These are phyloP conservation scores for Dendropsophus ebraccatus DNA, from an alignment of 2,113 vertebrate species.

Conservation along the genomic window DNA sequence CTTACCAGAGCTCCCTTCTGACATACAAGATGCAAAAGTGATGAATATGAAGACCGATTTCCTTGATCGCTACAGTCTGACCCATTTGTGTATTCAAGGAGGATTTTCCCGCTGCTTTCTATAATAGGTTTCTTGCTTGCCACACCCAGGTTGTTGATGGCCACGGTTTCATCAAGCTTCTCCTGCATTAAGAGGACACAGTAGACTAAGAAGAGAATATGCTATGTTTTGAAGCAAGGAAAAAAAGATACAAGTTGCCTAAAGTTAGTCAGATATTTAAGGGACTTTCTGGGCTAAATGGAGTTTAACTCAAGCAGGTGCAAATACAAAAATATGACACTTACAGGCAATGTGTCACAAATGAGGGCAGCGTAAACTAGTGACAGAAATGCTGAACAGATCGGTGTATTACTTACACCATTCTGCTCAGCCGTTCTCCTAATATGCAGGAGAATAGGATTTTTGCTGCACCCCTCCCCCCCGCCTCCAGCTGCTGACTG, in stretches of 20 bases:
- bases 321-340: too few relatives aligned
- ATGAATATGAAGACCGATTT: slow-evolving; percentile 74
- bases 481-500: too few relatives aligned
- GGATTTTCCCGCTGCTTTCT: slow-evolving; percentile 76
- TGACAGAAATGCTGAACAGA: too few relatives aligned
- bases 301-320: too few relatives aligned
- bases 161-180: slow-evolving; percentile 73
- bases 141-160: slow-evolving; percentile 87
- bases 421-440: too few relatives aligned
- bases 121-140: slow-evolving; percentile 79
- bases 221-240: background rate
- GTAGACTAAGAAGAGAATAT: background rate
- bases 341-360: too few relatives aligned
- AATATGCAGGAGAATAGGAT: too few relatives aligned
- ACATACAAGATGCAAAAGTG: slow-evolving; percentile 87
- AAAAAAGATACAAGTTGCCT: background rate
- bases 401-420: too few relatives aligned
- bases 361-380: too few relatives aligned
- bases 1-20: slow-evolving; percentile 79
- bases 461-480: too few relatives aligned
- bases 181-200: slow-evolving; percentile 64
- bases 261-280: too few relatives aligned
- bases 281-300: too few relatives aligned
- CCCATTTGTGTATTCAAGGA: slow-evolving; percentile 86
- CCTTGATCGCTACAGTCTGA: slow-evolving; percentile 77